Conservation (phyloP, 2,888 invertebrate species). For the Lasioglossum villosulum region DNA sequence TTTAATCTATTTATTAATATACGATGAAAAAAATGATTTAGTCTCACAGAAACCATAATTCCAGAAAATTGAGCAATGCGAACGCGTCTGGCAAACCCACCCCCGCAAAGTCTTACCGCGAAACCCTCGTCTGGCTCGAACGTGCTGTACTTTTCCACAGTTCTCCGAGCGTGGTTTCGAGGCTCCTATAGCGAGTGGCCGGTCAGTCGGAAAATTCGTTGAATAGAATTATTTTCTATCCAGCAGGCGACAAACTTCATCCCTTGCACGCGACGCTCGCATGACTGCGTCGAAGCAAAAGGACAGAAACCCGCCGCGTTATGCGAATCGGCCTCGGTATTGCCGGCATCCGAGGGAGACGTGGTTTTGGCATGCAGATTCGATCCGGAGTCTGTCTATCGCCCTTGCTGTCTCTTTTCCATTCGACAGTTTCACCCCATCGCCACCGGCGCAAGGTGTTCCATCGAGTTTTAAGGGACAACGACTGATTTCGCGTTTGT, state of each 20-base stretch:
- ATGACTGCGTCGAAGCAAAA: constrained; percentile 62
- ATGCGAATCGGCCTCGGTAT: constrained; percentile 45
- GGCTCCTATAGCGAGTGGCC: constrained; percentile 39
- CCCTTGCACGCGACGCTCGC: constrained; percentile 65
- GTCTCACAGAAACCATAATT: too few relatives aligned
- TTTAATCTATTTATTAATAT: neutral
- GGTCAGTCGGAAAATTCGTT: constrained; percentile 69
- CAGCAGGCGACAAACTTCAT: constrained; percentile 69
- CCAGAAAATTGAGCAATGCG: neutral
- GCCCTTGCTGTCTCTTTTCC: constrained; percentile 41
- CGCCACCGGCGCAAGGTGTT: constrained; percentile 9
- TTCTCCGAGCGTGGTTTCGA: neutral
- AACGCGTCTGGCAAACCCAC: neutral
- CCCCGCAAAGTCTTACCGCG: neutral
- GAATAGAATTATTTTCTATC: constrained; percentile 69
- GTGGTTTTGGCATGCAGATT: constrained; percentile 83
- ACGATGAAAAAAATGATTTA: neutral
- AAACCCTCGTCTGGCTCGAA: constrained; percentile 21
- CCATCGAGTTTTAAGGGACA: constrained; percentile 9
- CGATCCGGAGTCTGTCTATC: constrained; percentile 67
- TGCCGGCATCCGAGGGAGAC: constrained; percentile 69
- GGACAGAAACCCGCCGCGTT: constrained; percentile 61
- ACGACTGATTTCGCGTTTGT: constrained; percentile 1
- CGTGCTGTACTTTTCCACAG: constrained; percentile 25
- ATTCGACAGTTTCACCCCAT: constrained; percentile 27